phyloP scores from a whole-genome alignment of 2,797 vertebrate species.

The Melanotaenia pygmaea region DNA sequence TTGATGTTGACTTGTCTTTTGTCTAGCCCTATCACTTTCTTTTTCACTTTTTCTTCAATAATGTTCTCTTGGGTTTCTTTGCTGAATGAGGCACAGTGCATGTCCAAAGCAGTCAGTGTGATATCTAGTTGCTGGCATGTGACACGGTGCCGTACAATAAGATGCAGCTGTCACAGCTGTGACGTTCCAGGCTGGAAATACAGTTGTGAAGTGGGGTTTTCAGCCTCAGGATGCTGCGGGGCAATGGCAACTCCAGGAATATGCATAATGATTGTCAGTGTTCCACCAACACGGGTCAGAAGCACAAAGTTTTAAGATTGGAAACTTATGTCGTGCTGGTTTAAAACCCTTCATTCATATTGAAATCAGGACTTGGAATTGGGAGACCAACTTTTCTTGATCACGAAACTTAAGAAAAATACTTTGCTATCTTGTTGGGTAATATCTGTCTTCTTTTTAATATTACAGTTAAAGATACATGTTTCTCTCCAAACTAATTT shows the following conservation, averaged over 20 bases:
- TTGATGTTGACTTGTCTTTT: neutral
- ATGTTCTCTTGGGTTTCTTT: too few relatives aligned
- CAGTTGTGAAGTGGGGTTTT: neutral
- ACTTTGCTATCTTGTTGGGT: neutral
- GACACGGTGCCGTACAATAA: neutral
- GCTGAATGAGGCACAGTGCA: neutral
- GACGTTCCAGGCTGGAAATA: too few relatives aligned
- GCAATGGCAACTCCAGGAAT: neutral
- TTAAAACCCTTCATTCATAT: neutral
- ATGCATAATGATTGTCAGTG: neutral
- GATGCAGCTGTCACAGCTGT: too few relatives aligned
- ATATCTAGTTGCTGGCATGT: neutral
- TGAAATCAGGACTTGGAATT: neutral
- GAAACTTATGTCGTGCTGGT: neutral
- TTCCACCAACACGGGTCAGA: neutral
- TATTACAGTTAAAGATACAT: neutral
- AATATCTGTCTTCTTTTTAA: neutral
- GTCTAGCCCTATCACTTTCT: too few relatives aligned
- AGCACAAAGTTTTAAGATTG: neutral
- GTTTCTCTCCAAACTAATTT: conserved; percentile 19
- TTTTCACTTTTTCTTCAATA: too few relatives aligned
- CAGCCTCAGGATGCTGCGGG: neutral
- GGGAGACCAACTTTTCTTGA: neutral
- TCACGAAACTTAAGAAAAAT: neutral
- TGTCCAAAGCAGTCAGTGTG: neutral